These are phyloP conservation scores for Caenorhabditis sulstoni DNA, from an alignment of 2,888 invertebrate species.

Conservation along the genomic window DNA sequence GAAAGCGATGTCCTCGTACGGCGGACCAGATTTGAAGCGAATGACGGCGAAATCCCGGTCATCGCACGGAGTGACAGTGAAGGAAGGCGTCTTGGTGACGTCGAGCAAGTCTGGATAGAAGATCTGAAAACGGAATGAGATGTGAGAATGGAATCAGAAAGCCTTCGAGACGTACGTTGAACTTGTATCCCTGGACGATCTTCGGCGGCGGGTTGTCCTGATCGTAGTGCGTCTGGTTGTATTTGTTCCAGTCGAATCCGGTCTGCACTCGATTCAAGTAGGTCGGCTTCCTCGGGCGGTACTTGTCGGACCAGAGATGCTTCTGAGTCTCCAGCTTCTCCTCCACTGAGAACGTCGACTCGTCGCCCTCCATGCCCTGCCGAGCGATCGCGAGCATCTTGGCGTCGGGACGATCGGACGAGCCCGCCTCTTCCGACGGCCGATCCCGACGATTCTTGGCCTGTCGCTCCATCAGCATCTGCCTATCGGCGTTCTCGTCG, in stretches of 20 bases:
- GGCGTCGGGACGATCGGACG: constrained; percentile 81
- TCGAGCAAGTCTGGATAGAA: constrained; percentile 99
- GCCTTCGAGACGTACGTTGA: constrained; percentile 85
- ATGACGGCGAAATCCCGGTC: constrained; percentile 95
- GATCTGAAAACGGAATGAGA: constrained; percentile 86
- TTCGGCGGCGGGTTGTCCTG: constrained; percentile 99
- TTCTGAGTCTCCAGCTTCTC: constrained; percentile 83
- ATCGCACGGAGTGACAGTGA: constrained; percentile 86
- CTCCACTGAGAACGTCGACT: constrained; percentile 85
- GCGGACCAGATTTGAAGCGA: constrained; percentile 94
- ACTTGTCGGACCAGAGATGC: constrained; percentile 97
- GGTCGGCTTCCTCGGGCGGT: constrained; percentile 95
- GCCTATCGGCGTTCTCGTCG: constrained; percentile 87
- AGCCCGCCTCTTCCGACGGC: too few relatives aligned
- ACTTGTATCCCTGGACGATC: constrained; percentile 99
- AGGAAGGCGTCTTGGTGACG: constrained; percentile 92
- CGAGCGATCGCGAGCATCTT: constrained; percentile 89
- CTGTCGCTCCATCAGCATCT: constrained; percentile 83
- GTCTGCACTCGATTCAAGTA: constrained; percentile 91
- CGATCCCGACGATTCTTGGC: constrained; percentile 42
- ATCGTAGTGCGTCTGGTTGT: constrained; percentile 99
- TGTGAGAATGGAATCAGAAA: too few relatives aligned
- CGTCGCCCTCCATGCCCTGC: constrained; percentile 90
- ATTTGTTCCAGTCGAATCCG: constrained; percentile 99
- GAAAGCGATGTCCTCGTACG: constrained; percentile 87